Percentiles rank a stretch among this genome's conserved stretches.
Evolutionary conservation across 2,113 vertebrate genomes (phyloP).

Genomic region (Larimichthys polyactis): DNA sequence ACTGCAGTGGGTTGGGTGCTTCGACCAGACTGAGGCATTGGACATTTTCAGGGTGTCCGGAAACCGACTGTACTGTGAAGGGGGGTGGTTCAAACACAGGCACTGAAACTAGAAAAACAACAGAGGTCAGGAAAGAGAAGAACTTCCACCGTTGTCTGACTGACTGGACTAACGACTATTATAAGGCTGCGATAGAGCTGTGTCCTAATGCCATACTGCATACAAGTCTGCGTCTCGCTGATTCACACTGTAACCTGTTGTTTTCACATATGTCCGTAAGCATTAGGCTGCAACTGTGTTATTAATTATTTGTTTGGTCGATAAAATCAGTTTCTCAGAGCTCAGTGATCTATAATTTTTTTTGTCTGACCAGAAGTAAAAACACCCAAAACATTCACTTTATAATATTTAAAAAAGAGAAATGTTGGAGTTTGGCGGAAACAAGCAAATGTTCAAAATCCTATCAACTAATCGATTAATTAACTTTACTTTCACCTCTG

Average conservation of each 20-base stretch:
- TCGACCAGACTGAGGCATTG: slow-evolving; percentile 26
- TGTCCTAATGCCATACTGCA: slow-evolving; percentile 39
- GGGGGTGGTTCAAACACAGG: slow-evolving; percentile 9
- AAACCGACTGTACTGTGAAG: slow-evolving; percentile 37
- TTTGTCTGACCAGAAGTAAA: background rate
- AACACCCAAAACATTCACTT: background rate
- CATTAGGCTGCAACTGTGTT: background rate
- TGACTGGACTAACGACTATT: background rate
- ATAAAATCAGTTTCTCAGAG: background rate
- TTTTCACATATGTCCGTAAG: background rate
- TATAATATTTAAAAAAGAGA: background rate
- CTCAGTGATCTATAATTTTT: background rate
- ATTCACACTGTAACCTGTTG: background rate
- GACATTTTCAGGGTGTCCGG: slow-evolving; percentile 26
- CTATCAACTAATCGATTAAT: too few species aligned
- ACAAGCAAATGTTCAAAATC: too few species aligned
- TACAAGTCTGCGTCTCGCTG: background rate
- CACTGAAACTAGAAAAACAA: slow-evolving; percentile 6
- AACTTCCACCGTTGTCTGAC: slow-evolving; percentile 18
- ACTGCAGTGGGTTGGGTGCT: background rate
- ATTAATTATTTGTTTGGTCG: background rate
- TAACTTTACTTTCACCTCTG: too few species aligned
- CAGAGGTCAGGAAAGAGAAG: background rate
- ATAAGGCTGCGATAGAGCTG: slow-evolving; percentile 38
- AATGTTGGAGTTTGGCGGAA: too few species aligned